Conservation (phyloP, 2,888 invertebrate genomes). For the Sipha maydis region DNA sequence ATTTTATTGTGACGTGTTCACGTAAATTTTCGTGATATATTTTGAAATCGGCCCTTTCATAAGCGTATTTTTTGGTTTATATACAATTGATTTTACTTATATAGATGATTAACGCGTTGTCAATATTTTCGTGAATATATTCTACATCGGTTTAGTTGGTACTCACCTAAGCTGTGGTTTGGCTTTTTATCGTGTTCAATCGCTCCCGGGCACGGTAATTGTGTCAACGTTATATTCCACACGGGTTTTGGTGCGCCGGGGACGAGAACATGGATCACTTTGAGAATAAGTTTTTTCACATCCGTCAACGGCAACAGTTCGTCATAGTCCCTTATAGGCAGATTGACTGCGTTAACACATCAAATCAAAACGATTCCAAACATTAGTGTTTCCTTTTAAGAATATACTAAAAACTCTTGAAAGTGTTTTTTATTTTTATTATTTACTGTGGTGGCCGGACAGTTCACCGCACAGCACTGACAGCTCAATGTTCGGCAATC, state of each 20-base stretch:
- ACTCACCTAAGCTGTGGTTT: neutral
- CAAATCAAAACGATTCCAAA: too few species aligned
- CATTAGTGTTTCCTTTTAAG: too few species aligned
- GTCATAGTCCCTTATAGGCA: neutral
- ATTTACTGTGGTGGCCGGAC: constrained; percentile 76
- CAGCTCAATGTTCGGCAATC: constrained; percentile 67
- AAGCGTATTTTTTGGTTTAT: too few species aligned
- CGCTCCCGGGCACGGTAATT: constrained; percentile 73
- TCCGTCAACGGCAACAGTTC: neutral
- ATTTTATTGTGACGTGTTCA: too few species aligned
- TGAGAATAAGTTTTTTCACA: neutral
- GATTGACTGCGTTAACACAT: neutral
- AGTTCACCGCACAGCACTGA: constrained; percentile 81
- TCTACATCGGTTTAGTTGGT: neutral
- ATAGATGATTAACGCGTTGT: too few species aligned
- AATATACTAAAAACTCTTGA: too few species aligned
- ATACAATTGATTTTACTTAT: too few species aligned
- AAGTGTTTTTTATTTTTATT: neutral
- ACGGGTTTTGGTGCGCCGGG: constrained; percentile 69
- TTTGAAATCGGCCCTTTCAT: too few species aligned
- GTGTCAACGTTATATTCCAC: constrained; percentile 81
- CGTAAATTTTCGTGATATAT: too few species aligned
- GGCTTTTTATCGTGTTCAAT: neutral
- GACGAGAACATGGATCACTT: neutral
- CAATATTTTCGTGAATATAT: neutral